Conservation (phyloP, 2,888 invertebrate genomes). For the Phragmatobia fuliginosa region DNA sequence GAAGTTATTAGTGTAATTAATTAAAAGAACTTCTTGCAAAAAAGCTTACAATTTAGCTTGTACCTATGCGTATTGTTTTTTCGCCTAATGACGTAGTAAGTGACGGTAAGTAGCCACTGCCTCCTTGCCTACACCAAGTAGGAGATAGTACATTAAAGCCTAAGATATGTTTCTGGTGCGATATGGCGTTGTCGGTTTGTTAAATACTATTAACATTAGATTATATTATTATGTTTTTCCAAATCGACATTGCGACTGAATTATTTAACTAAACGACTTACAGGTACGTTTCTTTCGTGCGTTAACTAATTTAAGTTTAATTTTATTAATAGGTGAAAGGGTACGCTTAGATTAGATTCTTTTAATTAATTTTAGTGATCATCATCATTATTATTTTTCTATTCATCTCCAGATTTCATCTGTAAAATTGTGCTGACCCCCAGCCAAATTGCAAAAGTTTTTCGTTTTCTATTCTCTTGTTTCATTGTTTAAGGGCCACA, state of each 20-base stretch:
- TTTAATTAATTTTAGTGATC: background rate
- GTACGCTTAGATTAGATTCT: background rate
- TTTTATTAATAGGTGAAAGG: background rate
- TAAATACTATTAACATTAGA: conserved; percentile 50
- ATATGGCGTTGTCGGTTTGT: conserved; percentile 59
- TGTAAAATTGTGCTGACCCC: too few relatives aligned
- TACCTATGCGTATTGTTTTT: background rate
- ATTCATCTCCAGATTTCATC: too few relatives aligned
- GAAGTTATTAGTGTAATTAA: background rate
- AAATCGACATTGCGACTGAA: conserved; percentile 20
- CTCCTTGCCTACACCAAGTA: conserved; percentile 45
- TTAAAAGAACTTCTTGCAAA: background rate
- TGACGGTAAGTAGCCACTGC: background rate
- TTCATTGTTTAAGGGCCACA: too few relatives aligned
- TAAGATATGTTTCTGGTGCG: conserved; percentile 78
- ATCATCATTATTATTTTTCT: background rate
- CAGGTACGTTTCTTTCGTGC: conserved; percentile 18
- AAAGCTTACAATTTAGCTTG: background rate
- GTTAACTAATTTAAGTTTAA: conserved; percentile 7
- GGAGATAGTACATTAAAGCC: conserved; percentile 65
- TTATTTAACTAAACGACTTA: conserved; percentile 22
- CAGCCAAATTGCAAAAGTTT: too few relatives aligned
- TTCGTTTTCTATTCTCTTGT: too few relatives aligned
- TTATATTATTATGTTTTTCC: conserved; percentile 35
- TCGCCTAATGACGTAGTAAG: background rate